Evolutionary conservation across 2,113 vertebrate species (phyloP).

Genomic region (Columbina picui): DNA sequence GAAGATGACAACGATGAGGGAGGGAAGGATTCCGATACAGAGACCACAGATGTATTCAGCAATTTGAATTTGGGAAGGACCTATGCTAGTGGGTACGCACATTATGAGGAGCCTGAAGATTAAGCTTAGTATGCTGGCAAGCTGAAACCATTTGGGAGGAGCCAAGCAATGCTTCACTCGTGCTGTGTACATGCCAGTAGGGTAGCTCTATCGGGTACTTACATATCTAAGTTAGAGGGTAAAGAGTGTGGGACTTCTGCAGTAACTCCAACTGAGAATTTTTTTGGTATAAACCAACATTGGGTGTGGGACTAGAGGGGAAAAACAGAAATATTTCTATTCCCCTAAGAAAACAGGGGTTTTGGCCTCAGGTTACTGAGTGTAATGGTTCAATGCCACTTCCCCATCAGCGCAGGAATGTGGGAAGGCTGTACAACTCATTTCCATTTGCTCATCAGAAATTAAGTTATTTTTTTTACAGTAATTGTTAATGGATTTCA

Average conservation of each 20-base stretch:
- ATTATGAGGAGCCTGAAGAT: conserved; percentile 81
- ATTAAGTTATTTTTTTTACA: conserved; percentile 74
- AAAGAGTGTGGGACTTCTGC: neutral
- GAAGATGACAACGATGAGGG: conserved; percentile 85
- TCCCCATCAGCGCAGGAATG: neutral
- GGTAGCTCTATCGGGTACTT: neutral
- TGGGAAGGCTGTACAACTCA: conserved; percentile 18
- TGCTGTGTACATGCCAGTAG: neutral
- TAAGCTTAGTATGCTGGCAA: conserved; percentile 8
- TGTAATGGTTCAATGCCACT: neutral
- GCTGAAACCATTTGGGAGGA: neutral
- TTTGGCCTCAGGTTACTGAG: conserved; percentile 3
- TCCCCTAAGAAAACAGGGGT: neutral
- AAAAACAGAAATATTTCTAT: neutral
- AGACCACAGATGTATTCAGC: conserved; percentile 78
- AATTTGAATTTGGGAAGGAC: conserved; percentile 85
- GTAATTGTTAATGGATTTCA: conserved; percentile 42
- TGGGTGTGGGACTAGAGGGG: neutral
- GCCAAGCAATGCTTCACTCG: neutral
- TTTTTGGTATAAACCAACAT: neutral
- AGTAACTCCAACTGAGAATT: neutral
- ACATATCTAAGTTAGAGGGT: neutral
- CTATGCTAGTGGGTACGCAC: conserved; percentile 80
- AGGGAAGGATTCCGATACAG: conserved; percentile 81
- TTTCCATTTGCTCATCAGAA: conserved; percentile 59